Evolutionary conservation across 1,140 invertebrate species (phyloP).

Genomic region (Cheumatopsyche charites): DNA sequence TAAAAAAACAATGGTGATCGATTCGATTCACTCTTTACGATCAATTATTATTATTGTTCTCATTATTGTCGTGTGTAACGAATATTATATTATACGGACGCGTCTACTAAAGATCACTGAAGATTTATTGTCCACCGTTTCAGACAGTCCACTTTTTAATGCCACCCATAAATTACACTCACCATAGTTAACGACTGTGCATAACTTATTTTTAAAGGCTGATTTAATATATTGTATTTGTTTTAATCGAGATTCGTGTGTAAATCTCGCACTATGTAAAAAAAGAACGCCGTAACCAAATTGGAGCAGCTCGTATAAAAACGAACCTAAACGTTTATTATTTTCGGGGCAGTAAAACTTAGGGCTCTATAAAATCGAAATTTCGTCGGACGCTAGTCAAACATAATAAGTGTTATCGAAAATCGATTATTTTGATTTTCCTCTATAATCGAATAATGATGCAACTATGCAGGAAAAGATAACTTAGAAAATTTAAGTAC

Average conservation of each 20-base stretch:
- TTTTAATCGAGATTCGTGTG: constrained; percentile 26
- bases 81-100: constrained; percentile 27
- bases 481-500: background rate
- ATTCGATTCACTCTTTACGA: constrained; percentile 17
- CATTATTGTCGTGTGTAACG: constrained; percentile 19
- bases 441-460: background rate
- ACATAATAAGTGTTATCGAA: constrained; percentile 16
- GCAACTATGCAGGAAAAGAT: background rate
- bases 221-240: constrained; percentile 28
- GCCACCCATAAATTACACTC: constrained; percentile 31
- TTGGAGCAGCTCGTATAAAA: constrained; percentile 6
- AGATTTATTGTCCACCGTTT: constrained; percentile 34
- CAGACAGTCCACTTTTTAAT: constrained; percentile 34
- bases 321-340: constrained; percentile 17
- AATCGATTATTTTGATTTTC: constrained; percentile 14
- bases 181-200: constrained; percentile 24
- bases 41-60: constrained; percentile 28
- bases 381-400: background rate
- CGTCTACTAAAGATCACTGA: constrained; percentile 32
- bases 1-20: constrained; percentile 11
- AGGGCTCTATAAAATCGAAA: constrained; percentile 6
- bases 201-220: constrained; percentile 27
- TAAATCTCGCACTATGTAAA: constrained; percentile 6
- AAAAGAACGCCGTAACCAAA: background rate
- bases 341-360: background rate